Evolutionary conservation across 2,888 invertebrate species (phyloP).

Genomic region (Tromatobia lineatoria): DNA sequence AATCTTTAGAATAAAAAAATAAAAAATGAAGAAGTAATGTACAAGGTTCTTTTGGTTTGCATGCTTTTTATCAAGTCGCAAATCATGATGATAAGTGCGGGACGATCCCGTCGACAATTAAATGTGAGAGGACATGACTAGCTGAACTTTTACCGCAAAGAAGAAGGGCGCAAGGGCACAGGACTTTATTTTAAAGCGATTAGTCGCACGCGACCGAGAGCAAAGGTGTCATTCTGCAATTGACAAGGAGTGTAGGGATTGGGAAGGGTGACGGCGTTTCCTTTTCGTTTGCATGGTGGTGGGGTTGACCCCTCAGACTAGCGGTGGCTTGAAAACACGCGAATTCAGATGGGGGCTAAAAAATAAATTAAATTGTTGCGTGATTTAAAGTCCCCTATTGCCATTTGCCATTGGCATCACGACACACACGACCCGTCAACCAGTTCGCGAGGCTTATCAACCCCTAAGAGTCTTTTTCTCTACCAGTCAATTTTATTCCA

Average conservation of each 20-base stretch:
- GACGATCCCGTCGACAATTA: background rate
- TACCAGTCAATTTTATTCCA: slow-evolving; percentile 23
- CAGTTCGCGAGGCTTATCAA: background rate
- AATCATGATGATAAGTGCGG: background rate
- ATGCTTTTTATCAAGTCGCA: background rate
- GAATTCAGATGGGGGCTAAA: slow-evolving; percentile 69
- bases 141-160: slow-evolving; percentile 7
- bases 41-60: no score
- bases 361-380: slow-evolving; percentile 79
- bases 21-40: no score
- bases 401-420: background rate
- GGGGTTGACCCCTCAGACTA: slow-evolving; percentile 1
- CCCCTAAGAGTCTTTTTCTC: background rate
- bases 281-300: slow-evolving; percentile 11
- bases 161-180: slow-evolving; percentile 55
- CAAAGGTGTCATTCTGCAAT: slow-evolving; percentile 84
- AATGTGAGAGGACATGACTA: background rate
- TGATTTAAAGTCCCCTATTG: slow-evolving; percentile 41
- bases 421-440: background rate
- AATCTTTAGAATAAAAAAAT: no score
- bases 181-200: slow-evolving; percentile 84
- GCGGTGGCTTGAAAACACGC: slow-evolving; percentile 1
- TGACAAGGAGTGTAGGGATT: slow-evolving; percentile 76
- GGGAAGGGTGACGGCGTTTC: slow-evolving; percentile 12
- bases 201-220: slow-evolving; percentile 83